Evolutionary conservation across 2,113 vertebrate genomes (phyloP).

Genomic region (Neodon shergylaensis): DNA sequence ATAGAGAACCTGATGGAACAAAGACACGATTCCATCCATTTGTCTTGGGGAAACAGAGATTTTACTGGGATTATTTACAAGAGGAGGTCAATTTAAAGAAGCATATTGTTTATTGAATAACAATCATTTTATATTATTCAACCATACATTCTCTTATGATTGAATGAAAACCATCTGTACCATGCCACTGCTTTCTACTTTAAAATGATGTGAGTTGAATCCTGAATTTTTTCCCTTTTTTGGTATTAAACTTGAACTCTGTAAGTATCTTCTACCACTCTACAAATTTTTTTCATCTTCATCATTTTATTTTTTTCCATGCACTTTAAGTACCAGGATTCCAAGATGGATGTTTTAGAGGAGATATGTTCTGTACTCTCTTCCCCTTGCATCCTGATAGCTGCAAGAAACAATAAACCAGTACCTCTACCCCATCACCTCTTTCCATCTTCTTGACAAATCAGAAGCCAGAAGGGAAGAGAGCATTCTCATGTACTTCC

Average conservation of each 20-base stretch:
- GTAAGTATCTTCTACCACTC: background rate
- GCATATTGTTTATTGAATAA: background rate
- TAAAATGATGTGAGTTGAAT: background rate
- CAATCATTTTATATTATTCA: background rate
- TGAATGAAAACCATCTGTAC: background rate
- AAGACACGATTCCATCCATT: background rate
- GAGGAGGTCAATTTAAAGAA: background rate
- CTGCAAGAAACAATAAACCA: background rate
- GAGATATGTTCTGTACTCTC: too few species aligned
- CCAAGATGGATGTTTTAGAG: background rate
- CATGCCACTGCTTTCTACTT: background rate
- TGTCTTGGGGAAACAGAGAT: background rate
- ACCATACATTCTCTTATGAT: background rate
- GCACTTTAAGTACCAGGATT: background rate
- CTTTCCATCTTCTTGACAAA: background rate
- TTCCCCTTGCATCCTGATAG: background rate
- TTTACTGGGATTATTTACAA: background rate
- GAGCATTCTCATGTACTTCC: too few species aligned
- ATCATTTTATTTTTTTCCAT: background rate
- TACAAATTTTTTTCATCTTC: background rate
- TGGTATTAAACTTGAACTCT: background rate
- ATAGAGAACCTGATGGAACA: background rate
- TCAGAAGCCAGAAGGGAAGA: background rate
- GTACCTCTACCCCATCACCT: too few species aligned
- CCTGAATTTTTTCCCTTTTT: background rate